These are phyloP conservation scores for Cremastinae sp. DNA, from an alignment of 2,888 invertebrate species.

Conservation along the genomic window DNA sequence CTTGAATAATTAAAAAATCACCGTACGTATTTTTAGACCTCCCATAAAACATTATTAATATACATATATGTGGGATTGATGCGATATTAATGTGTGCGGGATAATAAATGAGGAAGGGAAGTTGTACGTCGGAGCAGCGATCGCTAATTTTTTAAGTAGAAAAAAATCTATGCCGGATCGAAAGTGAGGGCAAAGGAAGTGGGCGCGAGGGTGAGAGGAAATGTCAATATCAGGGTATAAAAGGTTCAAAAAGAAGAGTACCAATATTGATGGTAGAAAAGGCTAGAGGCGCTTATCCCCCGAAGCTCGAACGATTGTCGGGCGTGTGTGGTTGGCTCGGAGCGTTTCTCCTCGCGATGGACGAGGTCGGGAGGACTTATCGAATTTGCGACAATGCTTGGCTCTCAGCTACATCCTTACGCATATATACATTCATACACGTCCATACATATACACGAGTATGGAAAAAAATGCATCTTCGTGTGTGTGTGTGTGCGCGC, in stretches of 20 bases:
- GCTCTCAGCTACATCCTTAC: slow-evolving; percentile 57
- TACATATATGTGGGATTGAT: too few relatives aligned
- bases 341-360: slow-evolving; percentile 55
- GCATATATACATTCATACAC: slow-evolving; percentile 13
- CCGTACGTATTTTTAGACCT: too few relatives aligned
- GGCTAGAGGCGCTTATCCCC: slow-evolving; percentile 35
- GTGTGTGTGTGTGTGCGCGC: too few relatives aligned
- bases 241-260: slow-evolving; percentile 11
- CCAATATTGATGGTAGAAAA: slow-evolving; percentile 33
- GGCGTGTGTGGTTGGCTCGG: slow-evolving; percentile 41
- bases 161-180: slow-evolving; percentile 1
- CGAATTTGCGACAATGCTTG: slow-evolving; percentile 58
- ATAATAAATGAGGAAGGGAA: too few relatives aligned
- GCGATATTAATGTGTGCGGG: too few relatives aligned
- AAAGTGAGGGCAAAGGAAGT: not conserved
- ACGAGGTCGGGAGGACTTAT: slow-evolving; percentile 53
- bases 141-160: too few relatives aligned
- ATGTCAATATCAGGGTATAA: slow-evolving; percentile 36
- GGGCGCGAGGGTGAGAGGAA: not conserved
- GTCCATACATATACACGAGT: slow-evolving; percentile 6
- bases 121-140: too few relatives aligned
- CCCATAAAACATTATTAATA: too few relatives aligned
- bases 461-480: too few relatives aligned
- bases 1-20: too few relatives aligned
- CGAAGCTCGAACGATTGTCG: slow-evolving; percentile 32